Evolutionary conservation across 2,113 vertebrate genomes (phyloP).

Genomic region (Scomber scombrus): DNA sequence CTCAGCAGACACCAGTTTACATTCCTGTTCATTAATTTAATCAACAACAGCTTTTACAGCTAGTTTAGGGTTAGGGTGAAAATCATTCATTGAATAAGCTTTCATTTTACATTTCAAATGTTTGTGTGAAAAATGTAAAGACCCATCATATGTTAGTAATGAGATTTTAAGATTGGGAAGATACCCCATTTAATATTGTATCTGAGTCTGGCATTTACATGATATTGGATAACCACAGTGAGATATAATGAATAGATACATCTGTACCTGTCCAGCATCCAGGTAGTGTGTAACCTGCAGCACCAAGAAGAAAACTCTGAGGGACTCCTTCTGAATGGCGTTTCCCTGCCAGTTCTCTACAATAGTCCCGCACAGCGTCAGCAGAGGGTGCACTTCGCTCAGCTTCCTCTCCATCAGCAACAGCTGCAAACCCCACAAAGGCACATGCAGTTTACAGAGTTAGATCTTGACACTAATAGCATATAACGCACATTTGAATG

Average conservation of each 20-base stretch:
- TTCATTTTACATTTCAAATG: background rate
- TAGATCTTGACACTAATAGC: background rate
- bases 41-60: too few relatives aligned
- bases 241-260: background rate
- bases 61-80: background rate
- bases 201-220: background rate
- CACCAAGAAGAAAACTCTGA: constrained; percentile 93
- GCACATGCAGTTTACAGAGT: background rate
- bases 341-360: constrained; percentile 97
- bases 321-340: constrained; percentile 94
- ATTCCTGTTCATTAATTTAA: too few relatives aligned
- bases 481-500: constrained; percentile 68
- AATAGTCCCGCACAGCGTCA: constrained; percentile 93
- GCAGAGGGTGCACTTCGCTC: constrained; percentile 92
- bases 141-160: background rate
- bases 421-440: constrained; percentile 78
- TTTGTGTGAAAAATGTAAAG: background rate
- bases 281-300: constrained; percentile 95
- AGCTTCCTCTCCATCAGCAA: constrained; percentile 94
- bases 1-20: too few relatives aligned
- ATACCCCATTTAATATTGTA: background rate
- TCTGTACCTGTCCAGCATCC: constrained; percentile 91
- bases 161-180: too few relatives aligned
- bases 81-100: background rate
- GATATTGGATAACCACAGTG: background rate